Evolutionary conservation across 2,888 invertebrate species (phyloP).

Genomic region (Euclidia mi): DNA sequence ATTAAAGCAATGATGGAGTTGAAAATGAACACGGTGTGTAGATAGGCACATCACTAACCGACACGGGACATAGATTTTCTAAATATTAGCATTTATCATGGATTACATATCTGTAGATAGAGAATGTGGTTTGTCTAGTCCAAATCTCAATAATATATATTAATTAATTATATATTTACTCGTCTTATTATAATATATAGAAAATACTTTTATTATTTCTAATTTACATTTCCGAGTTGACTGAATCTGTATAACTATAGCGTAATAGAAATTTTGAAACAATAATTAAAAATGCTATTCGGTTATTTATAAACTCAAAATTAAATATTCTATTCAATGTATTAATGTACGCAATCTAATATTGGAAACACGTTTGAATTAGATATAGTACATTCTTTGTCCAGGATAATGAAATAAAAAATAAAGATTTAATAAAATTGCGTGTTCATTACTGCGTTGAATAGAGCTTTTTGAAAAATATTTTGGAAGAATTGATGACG

Average conservation of each 20-base stretch:
- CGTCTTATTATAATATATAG: conserved; percentile 76
- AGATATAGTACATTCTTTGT: conserved; percentile 69
- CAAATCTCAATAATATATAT: conserved; percentile 87
- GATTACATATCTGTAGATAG: conserved; percentile 90
- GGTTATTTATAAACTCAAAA: conserved; percentile 39
- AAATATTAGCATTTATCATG: conserved; percentile 88
- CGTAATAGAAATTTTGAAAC: conserved; percentile 67
- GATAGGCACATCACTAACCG: conserved; percentile 78
- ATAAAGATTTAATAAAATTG: conserved; percentile 47
- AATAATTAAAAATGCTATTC: conserved; percentile 51
- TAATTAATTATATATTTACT: conserved; percentile 82
- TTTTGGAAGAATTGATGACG: conserved; percentile 46
- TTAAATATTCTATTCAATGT: conserved; percentile 70
- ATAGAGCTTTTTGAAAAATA: conserved; percentile 62
- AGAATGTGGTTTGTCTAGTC: conserved; percentile 89
- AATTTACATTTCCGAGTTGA: conserved; percentile 82
- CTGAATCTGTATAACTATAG: conserved; percentile 83
- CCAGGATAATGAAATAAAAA: conserved; percentile 61
- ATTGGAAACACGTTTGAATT: conserved; percentile 52
- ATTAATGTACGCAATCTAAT: conserved; percentile 60
- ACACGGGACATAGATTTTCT: conserved; percentile 87
- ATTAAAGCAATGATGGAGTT: conserved; percentile 67
- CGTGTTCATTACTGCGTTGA: conserved; percentile 71
- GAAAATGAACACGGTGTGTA: conserved; percentile 80
- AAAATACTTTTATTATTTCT: conserved; percentile 68